phyloP scores from a whole-genome alignment of 2,888 invertebrate genomes.

The Seira sanloemensis region DNA sequence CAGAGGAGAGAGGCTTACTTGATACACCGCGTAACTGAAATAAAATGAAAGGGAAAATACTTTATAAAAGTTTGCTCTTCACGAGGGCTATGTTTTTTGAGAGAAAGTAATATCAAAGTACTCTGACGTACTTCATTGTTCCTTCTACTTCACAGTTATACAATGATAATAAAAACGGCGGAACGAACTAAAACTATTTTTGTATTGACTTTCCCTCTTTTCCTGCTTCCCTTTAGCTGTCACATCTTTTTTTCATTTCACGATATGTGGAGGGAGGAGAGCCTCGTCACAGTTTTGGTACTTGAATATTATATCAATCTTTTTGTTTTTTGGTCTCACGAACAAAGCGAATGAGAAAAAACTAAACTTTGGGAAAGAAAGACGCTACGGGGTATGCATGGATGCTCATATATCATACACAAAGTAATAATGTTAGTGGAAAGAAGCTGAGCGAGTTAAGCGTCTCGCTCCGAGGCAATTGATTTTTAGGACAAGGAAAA shows the following conservation, averaged over 20 bases:
- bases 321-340: neutral
- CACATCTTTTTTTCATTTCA: slow-evolving; percentile 27
- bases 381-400: neutral
- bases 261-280: neutral
- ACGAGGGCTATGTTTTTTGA: neutral
- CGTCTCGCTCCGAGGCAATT: neutral
- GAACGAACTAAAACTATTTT: neutral
- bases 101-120: neutral
- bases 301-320: neutral
- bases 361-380: neutral
- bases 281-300: neutral
- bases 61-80: neutral
- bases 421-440: neutral
- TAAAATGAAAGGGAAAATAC: neutral
- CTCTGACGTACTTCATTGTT: neutral
- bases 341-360: neutral
- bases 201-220: slow-evolving; percentile 37
- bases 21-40: neutral
- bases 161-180: neutral
- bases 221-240: slow-evolving; percentile 36
- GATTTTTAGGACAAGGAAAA: no score
- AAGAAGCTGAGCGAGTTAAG: neutral
- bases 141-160: neutral
- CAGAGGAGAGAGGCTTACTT: no score
- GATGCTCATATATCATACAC: neutral